phyloP scores from a whole-genome alignment of 1,140 invertebrate species.

The Drosophila neocordata region DNA sequence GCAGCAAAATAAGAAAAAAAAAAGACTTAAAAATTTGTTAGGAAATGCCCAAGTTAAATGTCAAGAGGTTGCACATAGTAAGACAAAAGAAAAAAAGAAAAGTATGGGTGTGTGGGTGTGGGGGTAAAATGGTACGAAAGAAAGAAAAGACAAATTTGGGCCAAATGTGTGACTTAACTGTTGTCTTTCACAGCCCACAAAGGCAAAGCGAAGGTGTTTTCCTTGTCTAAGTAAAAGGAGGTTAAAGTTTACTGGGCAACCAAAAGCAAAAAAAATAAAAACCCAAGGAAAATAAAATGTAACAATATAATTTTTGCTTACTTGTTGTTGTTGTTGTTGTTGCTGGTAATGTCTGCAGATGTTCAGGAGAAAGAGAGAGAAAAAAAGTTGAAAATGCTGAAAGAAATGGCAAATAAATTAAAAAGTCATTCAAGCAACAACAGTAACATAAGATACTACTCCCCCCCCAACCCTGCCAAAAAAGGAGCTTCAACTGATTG shows the following conservation, averaged over 20 bases:
- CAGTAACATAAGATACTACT: constrained; percentile 18
- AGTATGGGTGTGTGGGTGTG: constrained; percentile 20
- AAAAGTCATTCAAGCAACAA: constrained; percentile 80
- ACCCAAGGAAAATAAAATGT: constrained; percentile 67
- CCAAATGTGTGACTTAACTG: constrained; percentile 80
- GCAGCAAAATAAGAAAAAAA: constrained; percentile 30
- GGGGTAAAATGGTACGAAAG: constrained; percentile 8
- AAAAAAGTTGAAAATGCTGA: constrained; percentile 79
- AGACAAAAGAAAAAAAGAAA: constrained; percentile 76
- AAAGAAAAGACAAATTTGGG: constrained; percentile 77
- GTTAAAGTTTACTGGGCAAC: constrained; percentile 74
- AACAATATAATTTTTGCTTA: constrained; percentile 69
- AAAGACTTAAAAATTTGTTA: constrained; percentile 38
- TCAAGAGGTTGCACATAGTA: constrained; percentile 76
- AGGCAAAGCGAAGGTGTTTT: constrained; percentile 52
- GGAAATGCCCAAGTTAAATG: constrained; percentile 70
- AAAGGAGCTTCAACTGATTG: constrained; percentile 37
- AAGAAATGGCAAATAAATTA: constrained; percentile 81
- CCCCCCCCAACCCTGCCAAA: constrained; percentile 15
- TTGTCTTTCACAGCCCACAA: constrained; percentile 71
- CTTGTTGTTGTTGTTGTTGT: constrained; percentile 25
- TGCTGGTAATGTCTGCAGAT: constrained; percentile 65
- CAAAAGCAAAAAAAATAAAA: constrained; percentile 40
- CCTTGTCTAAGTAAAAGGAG: constrained; percentile 71
- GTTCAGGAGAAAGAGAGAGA: constrained; percentile 54